Conservation (phyloP, 2,888 invertebrate species). For the Crossocerus cetratus region DNA sequence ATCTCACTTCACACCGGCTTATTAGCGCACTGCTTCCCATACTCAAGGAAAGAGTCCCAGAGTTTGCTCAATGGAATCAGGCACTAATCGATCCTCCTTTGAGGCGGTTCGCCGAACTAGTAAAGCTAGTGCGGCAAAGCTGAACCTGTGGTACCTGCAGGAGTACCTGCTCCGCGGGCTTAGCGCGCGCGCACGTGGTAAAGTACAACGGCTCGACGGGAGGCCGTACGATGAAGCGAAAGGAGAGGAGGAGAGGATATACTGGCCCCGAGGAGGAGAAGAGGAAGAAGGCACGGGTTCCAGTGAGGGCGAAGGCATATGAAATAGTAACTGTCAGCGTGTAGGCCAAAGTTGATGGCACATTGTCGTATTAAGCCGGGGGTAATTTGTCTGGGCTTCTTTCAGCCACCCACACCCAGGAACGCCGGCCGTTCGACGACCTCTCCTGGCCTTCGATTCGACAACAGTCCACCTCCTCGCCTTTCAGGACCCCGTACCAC, state of each 20-base stretch:
- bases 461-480: constrained; percentile 38
- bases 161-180: constrained; percentile 37
- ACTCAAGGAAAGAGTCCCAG: too few relatives aligned
- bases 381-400: constrained; percentile 66
- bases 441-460: constrained; percentile 62
- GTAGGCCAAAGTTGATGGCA: constrained; percentile 71
- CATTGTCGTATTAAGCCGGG: constrained; percentile 68
- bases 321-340: constrained; percentile 67
- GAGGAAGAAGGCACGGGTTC: constrained; percentile 10
- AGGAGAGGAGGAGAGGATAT: constrained; percentile 8
- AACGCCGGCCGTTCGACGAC: constrained; percentile 60
- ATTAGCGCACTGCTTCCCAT: too few relatives aligned
- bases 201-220: constrained; percentile 31
- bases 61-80: too few relatives aligned
- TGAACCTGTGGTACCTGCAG: constrained; percentile 11
- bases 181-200: constrained; percentile 39
- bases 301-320: constrained; percentile 48
- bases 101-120: too few relatives aligned
- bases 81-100: too few relatives aligned
- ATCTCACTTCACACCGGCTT: background rate
- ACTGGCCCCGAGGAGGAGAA: background rate
- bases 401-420: constrained; percentile 62
- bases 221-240: constrained; percentile 19
- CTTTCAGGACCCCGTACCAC: background rate
- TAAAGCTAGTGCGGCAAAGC: too few relatives aligned